Evolutionary conservation across 2,888 invertebrate genomes (phyloP), one percentile per base, ranked within the genome.

Genomic region (Strigamia transsilvanica): DNA sequence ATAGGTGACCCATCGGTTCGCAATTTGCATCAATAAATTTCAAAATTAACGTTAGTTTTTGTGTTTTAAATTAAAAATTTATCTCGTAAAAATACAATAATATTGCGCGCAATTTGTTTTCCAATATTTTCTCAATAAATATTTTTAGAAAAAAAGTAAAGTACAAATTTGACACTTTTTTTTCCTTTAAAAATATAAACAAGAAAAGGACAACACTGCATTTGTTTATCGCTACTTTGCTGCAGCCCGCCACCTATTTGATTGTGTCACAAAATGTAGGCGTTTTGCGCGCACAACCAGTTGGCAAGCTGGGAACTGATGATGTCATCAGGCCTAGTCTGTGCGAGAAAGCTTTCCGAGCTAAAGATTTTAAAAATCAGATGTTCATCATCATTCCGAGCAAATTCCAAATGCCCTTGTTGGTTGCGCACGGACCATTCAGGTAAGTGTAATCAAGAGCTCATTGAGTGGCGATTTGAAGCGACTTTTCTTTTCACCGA

Each of bases 241-340:
- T 12, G 21, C 61, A 23, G 61, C 61, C 46, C 61, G 61, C 61
- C 61, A 66, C 61, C 61, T 66, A 66, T 66, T 66, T 21, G 10
- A 66, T 12, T n/a, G 46, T 66, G 61, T 66, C 21, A 66, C 61
- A 23, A 66, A 66, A 66, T 66, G 61, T 66, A 66, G 61, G 61
- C 61, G 61, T 18, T 66, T 66, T 66, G 61, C 61, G 61, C 61
- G 12, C 61, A 66, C 61, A 23, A 66, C 61, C 61, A 66, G 61
- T 66, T 66, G 61, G 61, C 61, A 66, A 66, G 61, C 61, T 66
- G 61, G 61, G 61, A 66, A 66, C 61, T 66, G 61, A 66, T 66
- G 61, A 66, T 66, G 61, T 66, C 61, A 66, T 66, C 61, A 66
- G 23, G 61, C 61, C 61, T 66, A 18, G 61, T 66, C 61, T 66